Conservation (phyloP, 64 coral and sea anemone species). For the Montipora foliosa region DNA sequence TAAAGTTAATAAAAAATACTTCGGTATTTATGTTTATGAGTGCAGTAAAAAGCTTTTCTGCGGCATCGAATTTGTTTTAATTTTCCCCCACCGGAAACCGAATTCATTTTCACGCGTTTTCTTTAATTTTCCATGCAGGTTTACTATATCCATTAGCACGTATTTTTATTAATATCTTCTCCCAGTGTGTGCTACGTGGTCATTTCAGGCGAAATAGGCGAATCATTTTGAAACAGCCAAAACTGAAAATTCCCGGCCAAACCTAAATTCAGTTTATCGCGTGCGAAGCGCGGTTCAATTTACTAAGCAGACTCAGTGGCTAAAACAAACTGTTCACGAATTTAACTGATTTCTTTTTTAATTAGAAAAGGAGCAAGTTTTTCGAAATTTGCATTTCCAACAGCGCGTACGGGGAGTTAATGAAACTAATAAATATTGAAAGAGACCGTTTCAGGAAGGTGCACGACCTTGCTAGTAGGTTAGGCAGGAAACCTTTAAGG, state of each 20-base stretch:
- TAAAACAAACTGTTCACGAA: constrained; percentile 41
- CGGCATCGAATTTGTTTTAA: constrained; percentile 25
- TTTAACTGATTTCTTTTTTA: constrained; percentile 48
- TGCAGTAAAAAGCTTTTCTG: constrained; percentile 25
- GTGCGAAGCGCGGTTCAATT: not conserved
- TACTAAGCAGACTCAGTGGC: constrained; percentile 23
- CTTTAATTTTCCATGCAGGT: not conserved
- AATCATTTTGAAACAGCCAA: constrained; percentile 14
- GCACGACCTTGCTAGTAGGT: not conserved
- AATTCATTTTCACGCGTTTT: constrained; percentile 30
- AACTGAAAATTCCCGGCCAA: not conserved
- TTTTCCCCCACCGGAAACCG: constrained; percentile 30
- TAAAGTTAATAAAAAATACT: constrained; percentile 21
- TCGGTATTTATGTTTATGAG: constrained; percentile 30
- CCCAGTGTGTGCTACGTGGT: not conserved
- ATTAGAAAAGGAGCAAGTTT: constrained; percentile 28
- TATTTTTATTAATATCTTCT: constrained; percentile 32
- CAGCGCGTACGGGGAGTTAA: constrained; percentile 24
- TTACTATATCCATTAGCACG: constrained; percentile 25
- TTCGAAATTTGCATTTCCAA: constrained; percentile 47
- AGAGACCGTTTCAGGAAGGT: not conserved
- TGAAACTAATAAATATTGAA: constrained; percentile 54
- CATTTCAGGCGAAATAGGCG: not conserved
- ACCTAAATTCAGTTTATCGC: not conserved
- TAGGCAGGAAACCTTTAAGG: not conserved